phyloP scores from a whole-genome alignment of 2,797 vertebrate genomes.

The Natrix natrix region DNA sequence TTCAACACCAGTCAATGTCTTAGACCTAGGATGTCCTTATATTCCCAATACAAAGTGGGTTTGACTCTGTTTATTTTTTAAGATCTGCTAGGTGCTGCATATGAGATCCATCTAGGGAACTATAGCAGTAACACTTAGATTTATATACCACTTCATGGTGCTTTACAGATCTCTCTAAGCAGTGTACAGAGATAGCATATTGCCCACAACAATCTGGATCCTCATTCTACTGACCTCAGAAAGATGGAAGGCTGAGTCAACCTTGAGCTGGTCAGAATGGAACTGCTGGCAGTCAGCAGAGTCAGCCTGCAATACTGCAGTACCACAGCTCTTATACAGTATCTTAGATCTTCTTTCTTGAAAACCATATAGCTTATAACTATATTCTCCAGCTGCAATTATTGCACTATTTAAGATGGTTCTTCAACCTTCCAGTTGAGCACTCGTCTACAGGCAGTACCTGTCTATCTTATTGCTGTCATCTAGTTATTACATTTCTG shows the following conservation, averaged over 20 bases:
- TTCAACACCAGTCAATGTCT: neutral
- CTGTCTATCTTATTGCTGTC: neutral
- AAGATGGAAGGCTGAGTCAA: neutral
- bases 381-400: neutral
- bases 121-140: neutral
- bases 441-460: neutral
- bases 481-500: neutral
- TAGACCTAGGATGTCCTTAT: neutral
- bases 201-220: neutral
- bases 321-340: neutral
- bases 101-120: neutral
- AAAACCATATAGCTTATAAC: neutral
- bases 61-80: neutral
- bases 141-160: neutral
- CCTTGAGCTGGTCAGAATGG: neutral
- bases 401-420: neutral
- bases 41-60: neutral
- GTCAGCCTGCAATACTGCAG: neutral
- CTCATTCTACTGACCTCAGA: neutral
- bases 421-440: neutral
- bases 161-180: neutral
- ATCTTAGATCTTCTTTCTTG: neutral
- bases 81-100: neutral
- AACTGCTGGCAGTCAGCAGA: neutral
- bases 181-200: neutral